Conservation (phyloP, 2,797 vertebrate species). For the Anas bernieri region DNA sequence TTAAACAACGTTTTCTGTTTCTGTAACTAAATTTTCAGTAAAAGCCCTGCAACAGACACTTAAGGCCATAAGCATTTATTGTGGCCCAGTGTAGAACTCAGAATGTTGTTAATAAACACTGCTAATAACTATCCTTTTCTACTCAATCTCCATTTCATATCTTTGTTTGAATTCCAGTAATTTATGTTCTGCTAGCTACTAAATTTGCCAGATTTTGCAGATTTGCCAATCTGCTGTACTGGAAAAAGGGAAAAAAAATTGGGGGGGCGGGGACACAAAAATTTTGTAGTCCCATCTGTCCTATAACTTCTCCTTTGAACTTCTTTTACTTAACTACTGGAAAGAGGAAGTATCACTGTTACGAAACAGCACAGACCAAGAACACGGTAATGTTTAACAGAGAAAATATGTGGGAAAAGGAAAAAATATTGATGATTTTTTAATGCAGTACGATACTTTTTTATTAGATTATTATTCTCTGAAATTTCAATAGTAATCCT, state of each 20-base stretch:
- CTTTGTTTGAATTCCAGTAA: neutral
- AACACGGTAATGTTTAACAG: neutral
- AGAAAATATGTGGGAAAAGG: neutral
- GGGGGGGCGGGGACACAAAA: neutral
- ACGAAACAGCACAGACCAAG: neutral
- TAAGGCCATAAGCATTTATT: neutral
- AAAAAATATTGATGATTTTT: neutral
- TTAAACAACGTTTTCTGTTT: neutral
- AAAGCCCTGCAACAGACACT: neutral
- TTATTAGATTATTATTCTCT: neutral
- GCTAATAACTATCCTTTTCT: neutral
- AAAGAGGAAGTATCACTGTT: neutral
- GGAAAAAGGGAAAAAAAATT: neutral
- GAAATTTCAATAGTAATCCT: neutral
- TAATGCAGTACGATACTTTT: neutral
- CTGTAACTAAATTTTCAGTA: neutral
- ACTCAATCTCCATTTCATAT: neutral
- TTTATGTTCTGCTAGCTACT: neutral
- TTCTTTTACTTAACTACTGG: neutral
- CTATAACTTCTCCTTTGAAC: neutral
- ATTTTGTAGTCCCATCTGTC: neutral
- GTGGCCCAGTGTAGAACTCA: neutral
- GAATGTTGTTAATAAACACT: neutral
- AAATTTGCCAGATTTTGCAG: neutral
- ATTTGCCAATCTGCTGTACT: neutral